A percentile compares a stretch with the other conserved stretches of the same genome.
Conservation (phyloP, 2,888 invertebrate species). For the Alentia gelatinosa region DNA sequence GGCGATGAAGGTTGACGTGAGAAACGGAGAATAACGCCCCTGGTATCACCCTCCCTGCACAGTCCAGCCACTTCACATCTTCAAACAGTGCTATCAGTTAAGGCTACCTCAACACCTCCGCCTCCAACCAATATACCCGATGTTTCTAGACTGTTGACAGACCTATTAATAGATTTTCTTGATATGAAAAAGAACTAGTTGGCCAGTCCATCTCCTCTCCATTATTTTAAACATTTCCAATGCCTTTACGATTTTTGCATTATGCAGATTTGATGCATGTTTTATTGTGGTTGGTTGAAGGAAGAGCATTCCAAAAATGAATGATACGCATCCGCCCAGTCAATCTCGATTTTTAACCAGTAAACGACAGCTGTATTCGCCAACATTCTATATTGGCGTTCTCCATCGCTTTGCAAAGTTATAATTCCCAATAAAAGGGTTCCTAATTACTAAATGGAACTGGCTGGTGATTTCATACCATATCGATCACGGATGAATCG, state of each 20-base stretch:
- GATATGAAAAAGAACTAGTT: neutral
- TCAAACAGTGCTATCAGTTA: no score
- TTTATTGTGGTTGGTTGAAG: no score
- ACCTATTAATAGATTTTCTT: neutral
- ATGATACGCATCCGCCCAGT: neutral
- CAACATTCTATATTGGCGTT: neutral
- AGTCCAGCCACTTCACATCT: neutral
- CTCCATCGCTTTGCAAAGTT: neutral
- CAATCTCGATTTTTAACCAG: neutral
- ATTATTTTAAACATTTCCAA: neutral
- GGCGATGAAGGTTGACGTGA: neutral
- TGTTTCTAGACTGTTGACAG: neutral
- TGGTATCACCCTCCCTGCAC: neutral
- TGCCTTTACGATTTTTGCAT: neutral
- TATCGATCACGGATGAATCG: neutral
- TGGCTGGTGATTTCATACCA: neutral
- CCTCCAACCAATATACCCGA: neutral
- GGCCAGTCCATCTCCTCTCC: neutral
- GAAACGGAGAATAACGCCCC: neutral
- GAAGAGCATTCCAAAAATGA: no score
- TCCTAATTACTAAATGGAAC: slow-evolving; percentile 27
- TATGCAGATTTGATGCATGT: neutral
- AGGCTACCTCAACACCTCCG: neutral
- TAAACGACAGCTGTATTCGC: neutral
- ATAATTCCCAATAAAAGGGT: neutral